Evolutionary conservation across 92 coral and sea anemone genomes (phyloP), one percentile per base, ranked within the genome.

Genomic region (Anthopleura xanthogrammica): DNA sequence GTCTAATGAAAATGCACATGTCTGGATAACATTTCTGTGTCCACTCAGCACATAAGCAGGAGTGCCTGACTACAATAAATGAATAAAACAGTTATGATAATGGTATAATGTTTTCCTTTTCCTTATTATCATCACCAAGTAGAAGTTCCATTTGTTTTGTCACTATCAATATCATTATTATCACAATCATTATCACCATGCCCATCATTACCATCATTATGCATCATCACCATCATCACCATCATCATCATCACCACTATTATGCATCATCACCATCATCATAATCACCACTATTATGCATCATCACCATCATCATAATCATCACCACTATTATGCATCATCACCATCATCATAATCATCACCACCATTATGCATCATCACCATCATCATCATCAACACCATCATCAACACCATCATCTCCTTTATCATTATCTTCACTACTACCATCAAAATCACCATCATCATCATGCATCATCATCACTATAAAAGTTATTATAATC

Each of bases 21-120:
- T 87, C 86, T 97, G 99, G 46, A 97, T 94, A 72, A 95, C 93
- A 84, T 95, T 97, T 11, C 88, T 89, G 80, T 97, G 99, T 42
- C 95, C 95, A 84, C 89, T 87, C 75, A 95, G 84, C 57, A 88
- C 92, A 89, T 78, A 92, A 16, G 95, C 82, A 16, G 95, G 91
- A 14, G 92, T 79, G 19, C 99, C 99, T 43, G 94, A 90, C 99
- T 97, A 88, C 12, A 84, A 79, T 62, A 57, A 81, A 39, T 60
- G n/a, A 7, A 23, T 4, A 20, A 87, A 20, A 74, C 76, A 12
- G 24, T 39, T 68, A 68, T 68, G 9, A 29, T 24, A 36, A 24
- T 19, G 0, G 70, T 20, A 62, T 22, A 62, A 22, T 29, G 36
- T 29, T 29, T 29, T 29, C 36, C 36, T 29, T 29, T 1, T 29